Evolutionary conservation across 2,888 invertebrate genomes (phyloP), one percentile per base, ranked within the genome.

Genomic region (Luperina nickerlii): DNA sequence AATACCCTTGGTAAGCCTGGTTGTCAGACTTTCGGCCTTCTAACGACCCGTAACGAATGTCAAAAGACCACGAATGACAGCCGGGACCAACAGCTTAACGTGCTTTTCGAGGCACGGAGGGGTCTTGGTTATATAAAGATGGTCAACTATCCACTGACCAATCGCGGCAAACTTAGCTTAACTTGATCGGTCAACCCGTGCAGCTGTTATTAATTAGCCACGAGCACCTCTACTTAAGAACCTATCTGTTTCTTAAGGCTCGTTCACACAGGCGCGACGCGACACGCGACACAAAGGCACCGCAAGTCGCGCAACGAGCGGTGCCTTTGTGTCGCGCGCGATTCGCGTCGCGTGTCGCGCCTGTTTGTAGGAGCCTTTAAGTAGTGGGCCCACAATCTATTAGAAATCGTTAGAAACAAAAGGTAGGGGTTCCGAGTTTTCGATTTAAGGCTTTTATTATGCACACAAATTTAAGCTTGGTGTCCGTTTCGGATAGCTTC

Each of bases 401-500:
- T 86, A 75, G 72, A 73, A 73, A 62, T 83, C 45, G n/a, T 81
- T 70, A 48, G 65, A 65, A 71, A 72, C 88, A 79, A 88, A 85
- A 90, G 57, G 93, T 94, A 92, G 90, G 90, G 90, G 86, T 57
- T 57, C 68, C 82, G 83, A 87, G 72, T 85, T 90, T 90, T 91
- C 90, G 90, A 93, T 93, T 91, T 91, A 88, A 91, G 89, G 85
- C 83, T 90, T 93, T 94, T 93, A 94, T 94, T 94, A 95, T 94
- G 93, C 94, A 93, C 93, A 95, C 93, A 91, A 92, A 94, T 93
- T 94, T 93, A 86, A 87, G 87, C 88, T 90, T 87, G 91, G 92
- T 93, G 90, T 92, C 91, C 90, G 92, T 92, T 93, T 93, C 91
- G 92, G 92, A 92, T 92, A 92, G 94, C 96, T 96, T 95, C 96